Base-by-base conservation (phyloP, 2,888 invertebrate species). In the Rutpela maculata region DNA sequence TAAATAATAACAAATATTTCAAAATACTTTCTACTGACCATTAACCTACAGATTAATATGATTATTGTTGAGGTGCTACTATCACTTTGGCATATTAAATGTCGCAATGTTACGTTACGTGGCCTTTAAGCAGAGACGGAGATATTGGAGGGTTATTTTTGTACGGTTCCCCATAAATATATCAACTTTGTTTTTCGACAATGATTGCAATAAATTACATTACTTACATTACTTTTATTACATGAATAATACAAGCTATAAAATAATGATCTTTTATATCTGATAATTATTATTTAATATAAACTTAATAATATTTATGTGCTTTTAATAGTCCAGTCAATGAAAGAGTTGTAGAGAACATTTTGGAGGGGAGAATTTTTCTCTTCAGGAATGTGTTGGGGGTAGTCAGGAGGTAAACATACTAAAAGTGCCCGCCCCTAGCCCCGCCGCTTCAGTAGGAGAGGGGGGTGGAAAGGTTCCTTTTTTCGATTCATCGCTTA, bases 11-110 rank as follows among this genome's bases (percentile, higher is more conserved):
- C 35, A 35, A 66, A 38, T 11, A 18, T 59, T 59, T 19, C 31
- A 35, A 57, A 69, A 26, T 57, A 35, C 69, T 69, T 69, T 69
- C 69, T 69, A 57, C 38, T 65, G 43, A 43, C 43, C 65, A 65
- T 65, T 65, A 65, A 35, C 65, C 43, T 65, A 43, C 1, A 65
- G 38, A n/a, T 11, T 65, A 65, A 18, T 19, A 35, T 65, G 18
- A 17, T 43, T 65, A n/a, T 59, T 59, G 65, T 17, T 38, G 38
- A 65, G 65, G 50, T 50, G 43, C 18, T 65, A 65, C 65, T 38
- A 65, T 65, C 65, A 65, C 65, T 43, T 55, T 19, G 59, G 3
- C 10, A 19, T 59, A 19, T 19, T 59, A 11, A 19, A 59, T 22
- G 1, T 11, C 10, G 12, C 22, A 11, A 12, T 9, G 35, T 63